phyloP scores from a whole-genome alignment of 2,113 vertebrate genomes.

The Periophthalmodon schlosseri region DNA sequence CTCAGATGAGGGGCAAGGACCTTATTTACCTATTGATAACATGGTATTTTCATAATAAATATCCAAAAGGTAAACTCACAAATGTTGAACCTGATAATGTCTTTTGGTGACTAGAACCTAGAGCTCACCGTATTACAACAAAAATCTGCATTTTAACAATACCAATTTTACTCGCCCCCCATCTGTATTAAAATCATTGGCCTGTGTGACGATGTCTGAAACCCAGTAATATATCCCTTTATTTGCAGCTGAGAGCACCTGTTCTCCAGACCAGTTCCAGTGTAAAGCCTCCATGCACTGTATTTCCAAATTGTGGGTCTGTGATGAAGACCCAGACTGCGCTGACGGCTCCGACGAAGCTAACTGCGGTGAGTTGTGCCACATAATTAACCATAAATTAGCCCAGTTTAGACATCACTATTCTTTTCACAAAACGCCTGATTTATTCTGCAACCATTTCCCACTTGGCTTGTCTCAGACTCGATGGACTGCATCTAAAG shows the following conservation, averaged over 20 bases:
- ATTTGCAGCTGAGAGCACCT: slow-evolving; percentile 93
- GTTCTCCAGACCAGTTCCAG: slow-evolving; percentile 96
- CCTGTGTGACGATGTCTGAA: no score
- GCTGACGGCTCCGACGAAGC: slow-evolving; percentile 96
- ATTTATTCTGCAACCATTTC: slow-evolving; percentile 59
- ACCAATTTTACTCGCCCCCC: no score
- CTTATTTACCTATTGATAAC: no score
- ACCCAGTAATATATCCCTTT: slow-evolving; percentile 1
- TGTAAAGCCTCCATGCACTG: slow-evolving; percentile 97
- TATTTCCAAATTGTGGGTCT: slow-evolving; percentile 98
- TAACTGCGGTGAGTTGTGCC: slow-evolving; percentile 89
- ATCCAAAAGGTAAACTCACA: no score
- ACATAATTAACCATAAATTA: slow-evolving; percentile 57
- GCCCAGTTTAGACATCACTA: background rate
- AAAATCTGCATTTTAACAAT: no score
- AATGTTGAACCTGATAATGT: no score
- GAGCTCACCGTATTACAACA: no score
- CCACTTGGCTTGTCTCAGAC: slow-evolving; percentile 34
- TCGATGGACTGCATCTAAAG: slow-evolving; percentile 6
- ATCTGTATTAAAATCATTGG: no score
- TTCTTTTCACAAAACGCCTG: slow-evolving; percentile 23
- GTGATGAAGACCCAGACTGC: slow-evolving; percentile 96
- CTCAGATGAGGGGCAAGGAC: no score
- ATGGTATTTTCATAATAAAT: no score
- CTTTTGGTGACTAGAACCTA: no score